phyloP scores from a whole-genome alignment of 2,888 invertebrate species.

The Alcis repandata region DNA sequence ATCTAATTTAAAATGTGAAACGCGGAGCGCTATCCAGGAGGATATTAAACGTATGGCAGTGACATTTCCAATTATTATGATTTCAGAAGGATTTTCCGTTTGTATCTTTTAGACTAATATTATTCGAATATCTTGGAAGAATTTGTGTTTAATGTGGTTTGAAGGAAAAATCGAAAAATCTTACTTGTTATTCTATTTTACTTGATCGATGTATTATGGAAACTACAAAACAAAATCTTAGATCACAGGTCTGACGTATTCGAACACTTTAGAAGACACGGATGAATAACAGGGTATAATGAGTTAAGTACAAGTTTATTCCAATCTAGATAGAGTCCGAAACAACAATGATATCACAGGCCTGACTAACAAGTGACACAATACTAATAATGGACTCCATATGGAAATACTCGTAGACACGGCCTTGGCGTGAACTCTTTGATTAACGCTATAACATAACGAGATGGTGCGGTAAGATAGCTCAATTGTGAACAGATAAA shows the following conservation, averaged over 20 bases:
- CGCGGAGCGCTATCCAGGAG: background rate
- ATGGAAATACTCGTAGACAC: slow-evolving; percentile 61
- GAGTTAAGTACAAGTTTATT: slow-evolving; percentile 3
- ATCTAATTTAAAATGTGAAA: background rate
- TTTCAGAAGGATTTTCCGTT: background rate
- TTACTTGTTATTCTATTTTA: no score
- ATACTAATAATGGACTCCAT: slow-evolving; percentile 54
- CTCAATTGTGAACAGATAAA: slow-evolving; percentile 5
- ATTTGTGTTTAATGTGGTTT: background rate
- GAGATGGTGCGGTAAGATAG: slow-evolving; percentile 10
- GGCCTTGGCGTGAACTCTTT: slow-evolving; percentile 52
- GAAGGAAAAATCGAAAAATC: background rate
- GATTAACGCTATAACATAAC: slow-evolving; percentile 47
- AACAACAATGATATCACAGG: slow-evolving; percentile 50
- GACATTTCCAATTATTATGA: slow-evolving; percentile 15
- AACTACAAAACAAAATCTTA: background rate
- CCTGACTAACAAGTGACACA: slow-evolving; percentile 54
- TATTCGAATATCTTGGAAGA: background rate
- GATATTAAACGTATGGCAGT: slow-evolving; percentile 4
- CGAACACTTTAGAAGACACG: background rate
- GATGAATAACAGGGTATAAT: background rate
- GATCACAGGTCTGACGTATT: background rate
- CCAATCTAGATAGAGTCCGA: slow-evolving; percentile 31
- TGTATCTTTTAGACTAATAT: background rate
- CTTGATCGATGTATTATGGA: no score